Evolutionary conservation across 1,140 invertebrate species (phyloP), one percentile per base, ranked within the genome.

Genomic region (Drepana arcuata): DNA sequence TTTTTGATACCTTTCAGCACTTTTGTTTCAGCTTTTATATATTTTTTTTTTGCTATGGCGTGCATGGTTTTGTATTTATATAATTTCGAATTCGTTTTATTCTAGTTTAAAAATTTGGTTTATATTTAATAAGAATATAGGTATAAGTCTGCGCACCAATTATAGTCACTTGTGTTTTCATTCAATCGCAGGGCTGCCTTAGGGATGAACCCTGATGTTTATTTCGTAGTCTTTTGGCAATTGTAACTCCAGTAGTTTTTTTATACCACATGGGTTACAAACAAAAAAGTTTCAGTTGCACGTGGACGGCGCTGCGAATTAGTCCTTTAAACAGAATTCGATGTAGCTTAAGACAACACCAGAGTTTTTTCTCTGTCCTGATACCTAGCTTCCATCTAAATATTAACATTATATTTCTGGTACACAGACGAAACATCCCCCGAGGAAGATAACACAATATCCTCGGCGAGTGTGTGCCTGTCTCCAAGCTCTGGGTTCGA

Each of bases 381-480:
- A 42, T 31, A 35, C 34, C 18, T 21, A 21, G n/a, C n/a, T 21
- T 18, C 5, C 11, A 32, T 16, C 1, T 18, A n/a, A 26, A 14
- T 34, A 40, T 34, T 41, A 47, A 43, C 12, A 11, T 31, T 4
- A 40, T 41, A 16, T 14, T 23, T 47, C 15, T 44, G 3, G 7
- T 40, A 21, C 31, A 54, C 58, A 79, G 75, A 72, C 29, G 71
- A 62, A 9, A 48, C 48, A 15, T 62, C 62, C 4, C 58, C 58
- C 14, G 70, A 69, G 34, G 77, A 73, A 1, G 74, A 82, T 14
- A 53, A 63, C 16, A 79, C 78, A 1, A 53, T 82, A 12, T 79
- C 78, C 0, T 82, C 74, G 0, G 74, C 72, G 21, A 79, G 74
- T 47, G 46, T 79, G 0, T 77, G 72, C 34, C 68, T 79, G 62